Conservation (phyloP, 2,113 vertebrate species). For the Protobothrops mucrosquamatus region DNA sequence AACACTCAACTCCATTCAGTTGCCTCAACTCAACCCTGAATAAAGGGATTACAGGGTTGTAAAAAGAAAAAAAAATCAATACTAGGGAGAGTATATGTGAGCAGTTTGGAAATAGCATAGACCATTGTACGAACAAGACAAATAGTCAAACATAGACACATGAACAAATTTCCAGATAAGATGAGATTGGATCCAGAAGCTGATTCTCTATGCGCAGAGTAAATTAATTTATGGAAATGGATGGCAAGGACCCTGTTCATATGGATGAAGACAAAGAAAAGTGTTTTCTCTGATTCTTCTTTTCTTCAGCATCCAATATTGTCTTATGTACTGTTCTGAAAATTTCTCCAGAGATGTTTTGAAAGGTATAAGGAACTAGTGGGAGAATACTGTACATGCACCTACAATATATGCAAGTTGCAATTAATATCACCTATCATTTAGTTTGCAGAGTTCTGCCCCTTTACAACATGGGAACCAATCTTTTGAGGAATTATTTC, state of each 20-base stretch:
- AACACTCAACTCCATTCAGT: background rate
- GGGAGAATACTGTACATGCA: background rate
- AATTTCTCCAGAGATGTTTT: background rate
- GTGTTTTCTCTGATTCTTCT: background rate
- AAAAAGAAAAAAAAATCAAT: background rate
- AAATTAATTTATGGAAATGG: background rate
- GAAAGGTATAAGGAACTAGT: background rate
- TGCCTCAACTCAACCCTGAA: background rate
- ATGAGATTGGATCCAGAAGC: background rate
- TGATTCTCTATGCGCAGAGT: background rate
- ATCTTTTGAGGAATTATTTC: background rate
- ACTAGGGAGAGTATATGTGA: background rate
- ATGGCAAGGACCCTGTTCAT: background rate
- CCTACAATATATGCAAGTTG: background rate
- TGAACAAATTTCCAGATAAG: background rate
- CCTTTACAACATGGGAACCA: background rate
- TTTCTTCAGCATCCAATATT: background rate
- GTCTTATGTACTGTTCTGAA: background rate
- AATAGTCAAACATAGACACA: background rate
- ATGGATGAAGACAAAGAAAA: no score
- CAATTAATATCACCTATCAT: background rate
- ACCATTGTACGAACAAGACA: background rate
- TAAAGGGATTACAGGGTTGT: background rate
- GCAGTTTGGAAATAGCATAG: background rate
- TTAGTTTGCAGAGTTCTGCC: no score